Evolutionary conservation across 2,113 vertebrate genomes (phyloP).

Genomic region (Paracanthobrama guichenoti): DNA sequence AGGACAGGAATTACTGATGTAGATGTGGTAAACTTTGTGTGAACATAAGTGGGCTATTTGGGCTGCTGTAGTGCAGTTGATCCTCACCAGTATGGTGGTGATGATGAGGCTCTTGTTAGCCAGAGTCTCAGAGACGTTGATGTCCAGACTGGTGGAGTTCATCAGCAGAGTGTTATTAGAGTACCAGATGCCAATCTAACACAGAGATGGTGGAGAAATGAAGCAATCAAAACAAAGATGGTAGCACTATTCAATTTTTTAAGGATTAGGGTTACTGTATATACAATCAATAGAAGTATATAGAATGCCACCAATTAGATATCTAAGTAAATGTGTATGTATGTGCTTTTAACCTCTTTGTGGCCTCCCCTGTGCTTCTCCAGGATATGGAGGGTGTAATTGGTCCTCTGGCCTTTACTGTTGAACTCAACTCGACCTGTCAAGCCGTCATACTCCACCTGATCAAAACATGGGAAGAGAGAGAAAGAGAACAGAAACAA

Average conservation of each 20-base stretch:
- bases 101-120: slow-evolving; percentile 88
- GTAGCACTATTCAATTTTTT: background rate
- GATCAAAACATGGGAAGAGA: slow-evolving; percentile 66
- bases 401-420: slow-evolving; percentile 93
- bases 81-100: slow-evolving; percentile 88
- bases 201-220: slow-evolving; percentile 23
- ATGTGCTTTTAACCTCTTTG: slow-evolving; percentile 77
- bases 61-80: slow-evolving; percentile 1
- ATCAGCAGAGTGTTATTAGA: slow-evolving; percentile 88
- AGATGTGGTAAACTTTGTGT: background rate
- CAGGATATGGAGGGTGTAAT: slow-evolving; percentile 87
- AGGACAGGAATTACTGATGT: too few relatives aligned
- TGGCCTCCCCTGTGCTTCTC: slow-evolving; percentile 85
- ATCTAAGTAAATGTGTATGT: slow-evolving; percentile 38
- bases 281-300: slow-evolving; percentile 51
- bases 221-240: slow-evolving; percentile 2
- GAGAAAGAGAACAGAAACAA: slow-evolving; percentile 9
- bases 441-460: slow-evolving; percentile 92
- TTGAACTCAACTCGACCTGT: slow-evolving; percentile 90
- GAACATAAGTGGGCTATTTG: background rate
- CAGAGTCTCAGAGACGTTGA: slow-evolving; percentile 83
- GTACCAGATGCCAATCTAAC: slow-evolving; percentile 86
- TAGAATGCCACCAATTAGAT: slow-evolving; percentile 49
- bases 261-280: too few relatives aligned
- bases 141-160: slow-evolving; percentile 86